Percentiles rank a stretch among this genome's conserved stretches.
These are phyloP conservation scores for Pogonomyrmex barbatus DNA, from an alignment of 1,140 invertebrate genomes.

Conservation along the genomic window DNA sequence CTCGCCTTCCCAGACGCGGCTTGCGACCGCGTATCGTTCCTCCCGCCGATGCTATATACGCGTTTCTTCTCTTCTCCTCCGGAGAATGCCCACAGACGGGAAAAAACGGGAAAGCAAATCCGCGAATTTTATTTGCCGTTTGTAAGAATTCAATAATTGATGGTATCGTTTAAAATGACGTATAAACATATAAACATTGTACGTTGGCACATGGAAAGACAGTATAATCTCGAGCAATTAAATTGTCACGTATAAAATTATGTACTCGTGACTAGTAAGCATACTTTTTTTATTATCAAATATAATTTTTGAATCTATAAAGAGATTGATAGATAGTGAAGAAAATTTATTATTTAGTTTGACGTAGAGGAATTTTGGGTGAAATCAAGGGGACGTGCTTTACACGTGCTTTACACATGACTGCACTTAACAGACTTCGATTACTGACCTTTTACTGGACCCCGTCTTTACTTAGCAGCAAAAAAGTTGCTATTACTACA, in stretches of 20 bases:
- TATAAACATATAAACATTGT: too few relatives aligned
- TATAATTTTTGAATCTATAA: not conserved
- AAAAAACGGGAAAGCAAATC: not conserved
- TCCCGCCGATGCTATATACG: not conserved
- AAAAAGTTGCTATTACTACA: not conserved
- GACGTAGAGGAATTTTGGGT: not conserved
- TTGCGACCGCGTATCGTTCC: constrained; percentile 21
- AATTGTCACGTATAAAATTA: not conserved
- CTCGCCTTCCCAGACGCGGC: constrained; percentile 78
- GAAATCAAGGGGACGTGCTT: not conserved
- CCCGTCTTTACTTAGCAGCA: not conserved
- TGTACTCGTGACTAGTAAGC: not conserved
- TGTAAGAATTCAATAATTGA: not conserved
- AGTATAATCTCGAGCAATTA: not conserved
- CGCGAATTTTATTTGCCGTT: not conserved
- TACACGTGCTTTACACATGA: not conserved
- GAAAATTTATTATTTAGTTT: not conserved
- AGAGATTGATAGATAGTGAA: not conserved
- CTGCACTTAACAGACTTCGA: not conserved
- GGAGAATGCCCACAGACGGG: not conserved
- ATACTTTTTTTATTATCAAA: not conserved
- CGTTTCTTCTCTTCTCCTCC: not conserved
- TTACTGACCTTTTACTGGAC: not conserved
- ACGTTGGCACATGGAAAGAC: not conserved
- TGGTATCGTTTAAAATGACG: not conserved